Base-by-base conservation (phyloP, 2,797 vertebrate genomes). In the Holocentrus rufus region DNA sequence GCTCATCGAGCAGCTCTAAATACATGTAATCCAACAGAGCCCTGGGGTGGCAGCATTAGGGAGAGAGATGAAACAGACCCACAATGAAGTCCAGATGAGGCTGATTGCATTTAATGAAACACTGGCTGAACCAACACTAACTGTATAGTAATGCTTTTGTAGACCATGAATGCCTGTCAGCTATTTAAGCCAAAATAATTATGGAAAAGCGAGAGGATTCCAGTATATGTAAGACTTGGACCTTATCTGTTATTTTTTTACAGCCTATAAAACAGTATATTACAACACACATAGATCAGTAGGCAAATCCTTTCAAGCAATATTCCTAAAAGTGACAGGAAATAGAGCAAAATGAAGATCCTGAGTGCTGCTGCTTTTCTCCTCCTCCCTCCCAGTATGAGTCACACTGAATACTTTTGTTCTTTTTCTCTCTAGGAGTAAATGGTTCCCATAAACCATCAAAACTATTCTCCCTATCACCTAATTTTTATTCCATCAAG, bases 401-500 rank as follows among this genome's bases (percentile, higher is more conserved):
- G 0, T 65, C 39, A 60, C 5, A 50, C 14, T 59, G 15, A 71
- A 42, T 44, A 58, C 17, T 57, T 3, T 0, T 42, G 55, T 9
- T 15, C 15, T 56, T 34, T 52, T 9, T 22, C 14, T 0, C 42
- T n/a, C 34, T 34, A 31, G 44, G 14, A 69, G 58, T 58, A 25
- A 14, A 50, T 2, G 31, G n/a, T 59, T 36, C 53, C 39, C 34
- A 57, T 23, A 63, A 54, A 49, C 30, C 44, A 15, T 25, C 54
- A 15, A 46, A 42, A 39, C 18, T 13, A 25, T 27, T 25, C 10
- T 53, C 25, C 55, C 20, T 27, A 58, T 65, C 53, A 42, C 20
- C 8, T 2, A 20, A 72, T 68, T 72, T 58, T 18, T 55, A 69
- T 60, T 61, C 44, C 39, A 31, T 31, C 46, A 13, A 27, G 5